phyloP scores from a whole-genome alignment of 2,113 vertebrate genomes.

The Carassius carassius region DNA sequence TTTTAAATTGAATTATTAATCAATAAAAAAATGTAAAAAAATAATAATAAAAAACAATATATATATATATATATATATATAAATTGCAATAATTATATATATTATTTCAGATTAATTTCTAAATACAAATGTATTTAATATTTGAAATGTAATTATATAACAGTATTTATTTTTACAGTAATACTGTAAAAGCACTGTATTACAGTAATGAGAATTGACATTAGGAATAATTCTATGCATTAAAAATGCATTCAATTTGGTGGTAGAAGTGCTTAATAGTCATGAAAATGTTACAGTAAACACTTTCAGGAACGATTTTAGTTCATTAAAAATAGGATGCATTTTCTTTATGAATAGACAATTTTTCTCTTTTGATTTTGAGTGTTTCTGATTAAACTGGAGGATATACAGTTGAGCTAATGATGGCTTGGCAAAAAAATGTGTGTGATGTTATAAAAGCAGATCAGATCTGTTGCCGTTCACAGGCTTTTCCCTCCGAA shows the following conservation, averaged over 20 bases:
- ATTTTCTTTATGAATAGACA: background rate
- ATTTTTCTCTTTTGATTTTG: background rate
- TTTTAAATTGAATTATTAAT: too few species aligned
- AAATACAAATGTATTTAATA: too few species aligned
- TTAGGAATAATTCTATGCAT: background rate
- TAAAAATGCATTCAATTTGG: background rate
- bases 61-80: too few species aligned
- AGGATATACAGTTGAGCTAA: background rate
- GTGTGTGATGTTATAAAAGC: background rate
- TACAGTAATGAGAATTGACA: too few species aligned
- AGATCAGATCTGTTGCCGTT: background rate
- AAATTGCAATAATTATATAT: too few species aligned
- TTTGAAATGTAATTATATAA: too few species aligned
- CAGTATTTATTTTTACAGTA: too few species aligned
- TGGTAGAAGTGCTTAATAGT: background rate
- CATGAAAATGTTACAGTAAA: background rate
- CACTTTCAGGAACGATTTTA: background rate
- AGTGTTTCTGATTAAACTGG: conserved; percentile 13
- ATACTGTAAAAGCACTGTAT: too few species aligned
- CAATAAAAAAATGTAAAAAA: too few species aligned
- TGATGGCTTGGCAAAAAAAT: background rate
- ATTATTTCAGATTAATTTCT: too few species aligned
- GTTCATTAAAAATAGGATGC: background rate
- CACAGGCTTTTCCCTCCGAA: background rate
- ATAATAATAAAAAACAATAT: too few species aligned